Base-by-base conservation (phyloP, 1,140 invertebrate species). In the Potamilus streckersoni region DNA sequence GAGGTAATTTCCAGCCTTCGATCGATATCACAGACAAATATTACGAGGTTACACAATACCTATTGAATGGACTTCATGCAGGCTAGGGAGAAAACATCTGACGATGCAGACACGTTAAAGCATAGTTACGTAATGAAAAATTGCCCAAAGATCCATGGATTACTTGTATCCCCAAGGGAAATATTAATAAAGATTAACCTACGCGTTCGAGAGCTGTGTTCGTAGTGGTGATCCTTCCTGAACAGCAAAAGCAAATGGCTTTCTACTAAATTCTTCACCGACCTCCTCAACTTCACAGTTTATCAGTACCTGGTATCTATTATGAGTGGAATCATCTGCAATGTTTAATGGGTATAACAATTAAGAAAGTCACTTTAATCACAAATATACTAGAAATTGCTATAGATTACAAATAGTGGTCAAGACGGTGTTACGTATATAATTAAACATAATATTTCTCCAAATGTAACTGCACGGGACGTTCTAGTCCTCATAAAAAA, bases 211-310 rank as follows among this genome's bases (percentile, higher is more conserved):
- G 17, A 92, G 81, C 68, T 90, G 80, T 74, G 90, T 90, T 82
- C 91, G 89, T 8, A 99, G 90, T 11, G 96, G 95, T 0, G 97
- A 98, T 12, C 96, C 96, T 88, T 98, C 96, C 87, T 98, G 97
- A 0, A 99, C 97, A 1, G 96, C 97, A 58, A 99, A 94, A 0
- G 97, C 97, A 83, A 98, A 98, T 0, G 97, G 97, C 87, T 99
- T 99, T 59, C 97, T 91, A 1, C 96, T 98, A 87, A 99, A 99
- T 88, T 99, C 97, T 79, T 98, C 96, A 0, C 98, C 98, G 5
- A 93, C 94, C 90, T 94, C 93, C 86, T 95, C 94, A 2, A 99
- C 91, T 82, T 98, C 95, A 87, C 97, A 99, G 87, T 95, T 96
- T 1, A 94, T 98, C 85, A 97, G 91, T 2, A 92, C 92, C 59